Conservation (phyloP, 2,797 vertebrate species). For the Bovichtus diacanthus region DNA sequence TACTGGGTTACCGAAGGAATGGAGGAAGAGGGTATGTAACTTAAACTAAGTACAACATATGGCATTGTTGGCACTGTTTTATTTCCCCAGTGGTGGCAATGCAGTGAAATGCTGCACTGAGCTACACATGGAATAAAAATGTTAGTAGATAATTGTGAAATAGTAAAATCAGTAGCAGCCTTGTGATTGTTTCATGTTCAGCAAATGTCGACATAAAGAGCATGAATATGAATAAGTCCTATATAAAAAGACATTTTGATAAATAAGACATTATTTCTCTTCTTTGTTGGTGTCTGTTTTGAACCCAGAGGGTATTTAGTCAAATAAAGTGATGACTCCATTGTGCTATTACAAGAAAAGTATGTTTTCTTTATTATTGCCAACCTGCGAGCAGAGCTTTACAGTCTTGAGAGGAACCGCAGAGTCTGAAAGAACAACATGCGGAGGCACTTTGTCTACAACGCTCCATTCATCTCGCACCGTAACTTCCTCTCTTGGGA, state of each 20-base stretch:
- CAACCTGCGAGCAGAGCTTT: not conserved
- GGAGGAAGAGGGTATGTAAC: slow-evolving; percentile 92
- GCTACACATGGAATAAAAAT: not conserved
- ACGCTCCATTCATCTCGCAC: slow-evolving; percentile 16
- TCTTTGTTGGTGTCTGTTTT: not conserved
- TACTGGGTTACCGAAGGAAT: slow-evolving; percentile 96
- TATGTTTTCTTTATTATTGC: not conserved
- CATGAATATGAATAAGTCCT: not conserved
- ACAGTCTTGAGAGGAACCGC: not conserved
- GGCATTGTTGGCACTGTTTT: not conserved
- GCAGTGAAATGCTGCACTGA: not conserved
- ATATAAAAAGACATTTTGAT: not conserved
- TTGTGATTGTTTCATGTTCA: not conserved
- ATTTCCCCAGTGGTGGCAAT: not conserved
- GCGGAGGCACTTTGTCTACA: slow-evolving; percentile 20
- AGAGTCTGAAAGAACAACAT: not conserved
- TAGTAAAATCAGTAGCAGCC: not conserved
- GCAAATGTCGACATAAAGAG: not conserved
- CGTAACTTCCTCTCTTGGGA: slow-evolving; percentile 8
- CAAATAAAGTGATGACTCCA: not conserved
- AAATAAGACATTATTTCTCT: not conserved
- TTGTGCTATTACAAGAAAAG: slow-evolving; percentile 1
- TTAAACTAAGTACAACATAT: not conserved
- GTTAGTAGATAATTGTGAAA: not conserved
- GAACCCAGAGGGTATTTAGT: not conserved